These are phyloP conservation scores for Drosophila yakuba DNA, from an alignment of 1,140 invertebrate species.

Conservation along the genomic window DNA sequence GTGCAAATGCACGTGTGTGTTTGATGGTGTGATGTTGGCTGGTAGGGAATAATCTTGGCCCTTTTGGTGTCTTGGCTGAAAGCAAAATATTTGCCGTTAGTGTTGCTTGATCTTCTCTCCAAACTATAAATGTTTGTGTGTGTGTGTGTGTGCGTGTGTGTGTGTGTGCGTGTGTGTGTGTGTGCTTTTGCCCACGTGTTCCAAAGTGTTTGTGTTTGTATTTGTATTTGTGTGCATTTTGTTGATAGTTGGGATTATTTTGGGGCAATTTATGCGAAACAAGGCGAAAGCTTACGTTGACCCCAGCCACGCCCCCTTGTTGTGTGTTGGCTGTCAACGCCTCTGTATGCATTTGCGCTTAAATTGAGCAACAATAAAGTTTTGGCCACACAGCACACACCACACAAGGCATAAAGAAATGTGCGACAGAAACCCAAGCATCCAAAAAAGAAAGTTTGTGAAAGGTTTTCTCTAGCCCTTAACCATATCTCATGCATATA, in stretches of 20 bases:
- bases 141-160: constrained; percentile 15
- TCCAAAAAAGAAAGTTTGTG: not conserved
- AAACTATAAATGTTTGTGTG: constrained; percentile 17
- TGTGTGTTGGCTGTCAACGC: constrained; percentile 21
- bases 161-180: constrained; percentile 20
- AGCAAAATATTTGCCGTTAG: constrained; percentile 54
- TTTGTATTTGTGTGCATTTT: constrained; percentile 74
- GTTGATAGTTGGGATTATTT: constrained; percentile 83
- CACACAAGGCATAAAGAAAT: constrained; percentile 28
- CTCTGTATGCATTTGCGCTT: constrained; percentile 66
- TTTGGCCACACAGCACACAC: constrained; percentile 47
- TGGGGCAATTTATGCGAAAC: constrained; percentile 77
- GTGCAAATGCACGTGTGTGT: constrained; percentile 51
- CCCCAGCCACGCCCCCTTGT: constrained; percentile 12
- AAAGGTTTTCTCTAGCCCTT: not conserved
- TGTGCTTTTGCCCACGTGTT: constrained; percentile 17
- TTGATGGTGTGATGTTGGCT: not conserved
- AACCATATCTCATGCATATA: not conserved
- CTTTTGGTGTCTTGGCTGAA: constrained; percentile 46
- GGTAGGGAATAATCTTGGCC: constrained; percentile 18
- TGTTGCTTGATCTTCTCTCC: constrained; percentile 44
- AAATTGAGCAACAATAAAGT: constrained; percentile 75
- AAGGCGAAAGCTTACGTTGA: constrained; percentile 47
- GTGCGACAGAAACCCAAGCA: not conserved
- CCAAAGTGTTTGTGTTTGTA: constrained; percentile 32